A percentile compares a stretch with the other conserved stretches of the same genome.
Evolutionary conservation across 2,113 vertebrate species (phyloP).

Genomic region (Rattus norvegicus): DNA sequence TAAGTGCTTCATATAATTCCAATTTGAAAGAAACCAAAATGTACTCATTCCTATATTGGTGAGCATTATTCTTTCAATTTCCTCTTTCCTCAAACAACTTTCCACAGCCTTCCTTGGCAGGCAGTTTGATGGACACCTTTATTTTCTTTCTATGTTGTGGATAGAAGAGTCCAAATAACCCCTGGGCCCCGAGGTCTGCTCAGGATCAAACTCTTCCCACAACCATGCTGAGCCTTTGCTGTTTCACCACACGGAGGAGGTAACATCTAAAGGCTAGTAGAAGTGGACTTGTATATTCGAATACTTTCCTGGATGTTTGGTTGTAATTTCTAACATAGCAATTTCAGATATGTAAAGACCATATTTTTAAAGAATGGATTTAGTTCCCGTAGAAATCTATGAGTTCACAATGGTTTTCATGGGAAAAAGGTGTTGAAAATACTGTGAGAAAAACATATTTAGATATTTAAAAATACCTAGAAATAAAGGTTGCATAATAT

Average conservation of each 20-base stretch:
- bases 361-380: not conserved
- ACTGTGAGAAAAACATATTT: not conserved
- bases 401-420: not conserved
- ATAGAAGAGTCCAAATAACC: not conserved
- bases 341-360: not conserved
- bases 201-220: not conserved
- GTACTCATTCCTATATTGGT: not conserved
- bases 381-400: not conserved
- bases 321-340: not conserved
- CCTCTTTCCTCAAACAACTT: not conserved
- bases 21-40: not conserved
- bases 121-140: not conserved
- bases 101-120: not conserved
- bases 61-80: not conserved
- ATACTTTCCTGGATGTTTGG: not conserved
- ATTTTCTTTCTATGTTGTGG: not conserved
- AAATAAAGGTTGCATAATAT: not conserved
- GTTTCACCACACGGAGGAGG: not conserved
- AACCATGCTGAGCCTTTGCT: not conserved
- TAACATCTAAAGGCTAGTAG: not conserved
- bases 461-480: not conserved
- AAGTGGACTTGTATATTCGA: not conserved
- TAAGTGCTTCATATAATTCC: not conserved
- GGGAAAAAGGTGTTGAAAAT: not conserved
- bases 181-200: not conserved